Percentiles rank a stretch among this genome's conserved stretches.
These are phyloP conservation scores for Tenebrio molitor DNA, from an alignment of 1,140 invertebrate species.

Conservation along the genomic window DNA sequence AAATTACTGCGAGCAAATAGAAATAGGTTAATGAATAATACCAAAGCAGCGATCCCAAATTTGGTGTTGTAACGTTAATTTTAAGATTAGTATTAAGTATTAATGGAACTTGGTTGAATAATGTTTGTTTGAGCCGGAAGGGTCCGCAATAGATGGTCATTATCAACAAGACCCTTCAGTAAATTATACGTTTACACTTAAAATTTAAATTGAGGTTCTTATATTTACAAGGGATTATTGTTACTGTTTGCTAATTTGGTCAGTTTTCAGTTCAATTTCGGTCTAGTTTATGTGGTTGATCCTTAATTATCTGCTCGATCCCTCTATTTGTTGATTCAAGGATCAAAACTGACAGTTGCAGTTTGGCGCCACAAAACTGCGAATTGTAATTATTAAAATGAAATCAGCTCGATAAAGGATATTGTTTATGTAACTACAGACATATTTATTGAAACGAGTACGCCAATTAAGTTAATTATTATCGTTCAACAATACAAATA, in stretches of 20 bases:
- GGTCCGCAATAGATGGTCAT: conserved; percentile 26
- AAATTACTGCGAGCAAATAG: conserved; percentile 18
- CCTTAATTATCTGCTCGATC: not conserved
- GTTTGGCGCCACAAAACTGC: too few species aligned
- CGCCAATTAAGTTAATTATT: too few species aligned
- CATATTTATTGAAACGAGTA: too few species aligned
- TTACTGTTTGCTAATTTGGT: conserved; percentile 22
- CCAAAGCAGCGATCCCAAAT: conserved; percentile 23
- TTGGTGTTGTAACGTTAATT: conserved; percentile 29
- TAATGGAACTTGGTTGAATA: conserved; percentile 36
- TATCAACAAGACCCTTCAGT: conserved; percentile 28
- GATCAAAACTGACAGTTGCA: too few species aligned
- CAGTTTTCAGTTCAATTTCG: conserved; percentile 11
- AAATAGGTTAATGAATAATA: conserved; percentile 34
- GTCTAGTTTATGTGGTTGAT: not conserved
- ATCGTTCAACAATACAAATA: too few species aligned
- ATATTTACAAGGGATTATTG: conserved; percentile 36
- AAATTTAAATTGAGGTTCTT: conserved; percentile 38
- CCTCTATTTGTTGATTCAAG: too few species aligned
- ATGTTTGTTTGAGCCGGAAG: conserved; percentile 36
- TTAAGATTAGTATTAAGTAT: conserved; percentile 38
- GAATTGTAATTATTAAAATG: too few species aligned
- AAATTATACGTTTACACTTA: conserved; percentile 36
- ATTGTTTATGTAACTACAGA: too few species aligned
- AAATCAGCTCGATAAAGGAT: too few species aligned